phyloP scores from a whole-genome alignment of 1,140 invertebrate species.

The Batillaria attramentaria region DNA sequence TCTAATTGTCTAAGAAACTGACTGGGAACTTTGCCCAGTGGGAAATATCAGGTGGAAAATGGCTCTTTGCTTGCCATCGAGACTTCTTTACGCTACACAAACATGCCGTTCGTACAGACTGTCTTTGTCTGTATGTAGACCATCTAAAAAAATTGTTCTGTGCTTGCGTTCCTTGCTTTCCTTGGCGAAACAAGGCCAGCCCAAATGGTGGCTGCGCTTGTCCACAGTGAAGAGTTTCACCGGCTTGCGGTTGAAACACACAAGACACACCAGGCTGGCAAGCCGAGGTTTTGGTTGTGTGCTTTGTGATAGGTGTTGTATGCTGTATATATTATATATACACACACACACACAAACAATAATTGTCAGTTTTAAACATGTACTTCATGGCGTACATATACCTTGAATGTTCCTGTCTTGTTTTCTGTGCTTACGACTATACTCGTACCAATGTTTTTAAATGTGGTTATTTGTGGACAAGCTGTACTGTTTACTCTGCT shows the following conservation, averaged over 20 bases:
- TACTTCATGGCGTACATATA: neutral
- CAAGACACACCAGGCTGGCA: too few relatives aligned
- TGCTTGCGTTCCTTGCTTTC: neutral
- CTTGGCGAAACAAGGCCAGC: neutral
- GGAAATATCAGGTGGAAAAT: too few relatives aligned
- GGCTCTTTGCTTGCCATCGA: neutral
- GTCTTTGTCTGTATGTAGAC: neutral
- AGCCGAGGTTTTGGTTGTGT: neutral
- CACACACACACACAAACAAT: too few relatives aligned
- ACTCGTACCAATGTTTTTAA: too few relatives aligned
- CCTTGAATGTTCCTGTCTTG: neutral
- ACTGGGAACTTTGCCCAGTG: too few relatives aligned
- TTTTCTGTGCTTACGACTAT: neutral
- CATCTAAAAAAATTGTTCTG: neutral
- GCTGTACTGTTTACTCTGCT: too few relatives aligned
- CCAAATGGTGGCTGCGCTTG: constrained; percentile 15
- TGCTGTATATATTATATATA: neutral
- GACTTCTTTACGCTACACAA: neutral
- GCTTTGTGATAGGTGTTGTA: neutral
- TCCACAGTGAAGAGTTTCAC: constrained; percentile 10
- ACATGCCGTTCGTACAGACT: neutral
- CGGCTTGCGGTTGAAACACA: neutral
- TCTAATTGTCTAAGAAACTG: too few relatives aligned
- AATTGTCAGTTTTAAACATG: neutral
- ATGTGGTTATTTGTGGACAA: too few relatives aligned